Base-by-base conservation (phyloP, 2,113 vertebrate species). In the Zosterops pallidus region DNA sequence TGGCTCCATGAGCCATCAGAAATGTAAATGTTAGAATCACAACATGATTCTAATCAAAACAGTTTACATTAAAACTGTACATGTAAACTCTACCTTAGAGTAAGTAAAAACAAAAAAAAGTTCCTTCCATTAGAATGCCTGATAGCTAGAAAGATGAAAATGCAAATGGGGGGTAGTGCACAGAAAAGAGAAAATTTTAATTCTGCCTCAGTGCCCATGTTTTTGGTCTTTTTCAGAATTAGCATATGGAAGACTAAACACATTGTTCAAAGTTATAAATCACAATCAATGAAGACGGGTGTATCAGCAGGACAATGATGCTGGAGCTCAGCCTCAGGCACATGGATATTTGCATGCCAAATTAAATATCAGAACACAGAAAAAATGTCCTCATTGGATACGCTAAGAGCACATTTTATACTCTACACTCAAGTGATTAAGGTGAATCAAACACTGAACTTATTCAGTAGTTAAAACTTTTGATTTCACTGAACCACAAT, bases 261-360 rank as follows among this genome's bases (percentile, higher is more conserved):
- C 68, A 60, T 90, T 94, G 74, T 94, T 81, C 42, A 10, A 67
- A 94, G 78, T 57, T 71, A 89, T 52, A 94, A 86, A 86, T 86
- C 72, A 69, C 59, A 81, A 41, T 6, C 39, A 89, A 82, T 82
- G 56, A 96, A 94, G 24, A 79, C 0, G 6, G 46, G 67, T 63
- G 20, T 82, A 94, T 49, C 79, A 92, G 49, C 71, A 72, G 39
- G 69, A 84, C 90, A 95, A 55, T 37, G 22, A 68, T 68, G 25
- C 44, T 75, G 28, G 75, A 94, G 63, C 67, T 87, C 79, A 90
- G 69, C 59, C 86, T 52, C 68, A 44, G 56, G 86, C 93, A 87
- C 12, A 89, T 24, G 22, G 84, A 83, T 3, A 49, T 69, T 92
- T 83, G 50, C 25, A 68, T 74, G 70, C 59, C 88, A 95, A 95